Conservation (phyloP, 2,888 invertebrate species). For the Cotesia congregata region DNA sequence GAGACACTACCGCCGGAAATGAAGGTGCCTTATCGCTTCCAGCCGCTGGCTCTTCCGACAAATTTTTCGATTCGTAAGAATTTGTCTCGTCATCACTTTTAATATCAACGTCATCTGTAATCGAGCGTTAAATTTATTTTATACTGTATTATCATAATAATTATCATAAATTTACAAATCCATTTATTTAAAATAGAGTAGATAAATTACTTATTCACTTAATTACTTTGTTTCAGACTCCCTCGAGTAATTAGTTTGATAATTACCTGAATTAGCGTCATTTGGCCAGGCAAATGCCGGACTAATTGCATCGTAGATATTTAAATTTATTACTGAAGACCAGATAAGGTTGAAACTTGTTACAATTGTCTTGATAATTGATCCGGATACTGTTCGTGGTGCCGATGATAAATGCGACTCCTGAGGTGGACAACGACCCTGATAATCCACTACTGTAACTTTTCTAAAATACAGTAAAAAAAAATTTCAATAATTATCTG, state of each 20-base stretch:
- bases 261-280: slow-evolving; percentile 32
- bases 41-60: slow-evolving; percentile 69
- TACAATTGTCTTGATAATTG: slow-evolving; percentile 55
- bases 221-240: not conserved
- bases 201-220: not conserved
- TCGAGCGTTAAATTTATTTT: not conserved
- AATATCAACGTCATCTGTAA: slow-evolving; percentile 59
- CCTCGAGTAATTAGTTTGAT: slow-evolving; percentile 3
- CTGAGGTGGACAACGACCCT: slow-evolving; percentile 82
- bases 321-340: slow-evolving; percentile 57
- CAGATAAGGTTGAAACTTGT: slow-evolving; percentile 59
- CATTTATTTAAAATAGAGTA: not conserved
- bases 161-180: not conserved
- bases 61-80: slow-evolving; percentile 65
- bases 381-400: slow-evolving; percentile 61
- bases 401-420: slow-evolving; percentile 67
- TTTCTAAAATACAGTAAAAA: slow-evolving; percentile 71
- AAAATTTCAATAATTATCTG: not conserved
- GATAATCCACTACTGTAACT: slow-evolving; percentile 89
- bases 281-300: slow-evolving; percentile 58
- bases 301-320: slow-evolving; percentile 63
- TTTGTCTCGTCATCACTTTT: slow-evolving; percentile 61
- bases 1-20: slow-evolving; percentile 66
- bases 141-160: not conserved
- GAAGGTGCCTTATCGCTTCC: slow-evolving; percentile 68